Percentiles rank a stretch among this genome's conserved stretches.
Evolutionary conservation across 2,797 vertebrate genomes (phyloP).

Genomic region (Tenualosa ilisha): DNA sequence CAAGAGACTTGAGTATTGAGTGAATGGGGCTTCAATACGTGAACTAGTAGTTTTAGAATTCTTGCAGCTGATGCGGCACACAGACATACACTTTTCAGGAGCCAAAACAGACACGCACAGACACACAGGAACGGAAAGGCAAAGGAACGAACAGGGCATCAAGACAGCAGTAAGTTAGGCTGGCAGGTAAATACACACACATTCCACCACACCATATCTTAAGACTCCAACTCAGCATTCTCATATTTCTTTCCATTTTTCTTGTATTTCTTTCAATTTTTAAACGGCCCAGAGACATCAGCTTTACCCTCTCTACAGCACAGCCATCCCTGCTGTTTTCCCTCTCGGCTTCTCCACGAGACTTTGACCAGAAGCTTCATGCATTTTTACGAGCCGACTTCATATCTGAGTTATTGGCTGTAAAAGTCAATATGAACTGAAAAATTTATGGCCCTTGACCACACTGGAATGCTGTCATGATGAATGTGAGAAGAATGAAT

Average conservation of each 20-base stretch:
- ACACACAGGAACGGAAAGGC: neutral
- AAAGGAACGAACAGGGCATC: neutral
- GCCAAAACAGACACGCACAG: neutral
- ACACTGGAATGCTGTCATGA: conserved; percentile 19
- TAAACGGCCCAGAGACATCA: conserved; percentile 24
- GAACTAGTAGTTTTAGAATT: neutral
- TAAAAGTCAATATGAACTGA: conserved; percentile 33
- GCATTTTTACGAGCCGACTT: conserved; percentile 39
- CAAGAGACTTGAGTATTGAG: no score
- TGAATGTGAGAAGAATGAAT: conserved; percentile 11
- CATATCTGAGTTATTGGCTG: conserved; percentile 34
- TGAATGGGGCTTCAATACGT: no score
- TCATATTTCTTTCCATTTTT: conserved; percentile 28
- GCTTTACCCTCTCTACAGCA: conserved; percentile 20
- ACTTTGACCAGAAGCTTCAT: conserved; percentile 35
- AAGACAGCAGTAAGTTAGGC: neutral
- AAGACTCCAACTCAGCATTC: neutral
- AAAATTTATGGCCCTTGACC: conserved; percentile 24
- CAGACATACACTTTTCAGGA: neutral
- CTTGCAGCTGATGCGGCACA: neutral
- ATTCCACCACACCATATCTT: neutral
- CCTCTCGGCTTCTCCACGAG: conserved; percentile 29
- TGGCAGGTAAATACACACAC: neutral
- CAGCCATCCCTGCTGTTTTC: neutral
- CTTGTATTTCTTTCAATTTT: neutral